A percentile compares a stretch with the other conserved stretches of the same genome.
phyloP scores from a whole-genome alignment of 2,888 invertebrate species.

The Asteroscopus sphinx region DNA sequence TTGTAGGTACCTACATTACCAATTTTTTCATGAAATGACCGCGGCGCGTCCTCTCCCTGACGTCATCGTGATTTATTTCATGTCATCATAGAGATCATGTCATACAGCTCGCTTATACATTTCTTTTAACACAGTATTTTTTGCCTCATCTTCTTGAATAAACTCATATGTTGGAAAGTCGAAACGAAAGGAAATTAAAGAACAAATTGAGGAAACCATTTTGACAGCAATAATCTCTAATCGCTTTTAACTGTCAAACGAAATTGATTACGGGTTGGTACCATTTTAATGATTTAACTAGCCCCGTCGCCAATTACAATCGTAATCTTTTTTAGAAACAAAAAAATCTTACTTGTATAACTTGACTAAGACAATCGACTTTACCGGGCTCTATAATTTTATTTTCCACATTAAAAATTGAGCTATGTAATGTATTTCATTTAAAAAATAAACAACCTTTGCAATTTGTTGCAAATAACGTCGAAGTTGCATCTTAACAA shows the following conservation, averaged over 20 bases:
- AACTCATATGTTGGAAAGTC: no score
- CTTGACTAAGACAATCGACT: no score
- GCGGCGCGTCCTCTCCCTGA: background rate
- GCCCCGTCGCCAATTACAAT: background rate
- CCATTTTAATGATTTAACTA: constrained; percentile 34
- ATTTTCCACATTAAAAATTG: no score
- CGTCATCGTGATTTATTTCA: constrained; percentile 1
- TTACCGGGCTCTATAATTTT: no score
- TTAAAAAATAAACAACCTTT: background rate
- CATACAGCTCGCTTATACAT: background rate
- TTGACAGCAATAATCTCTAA: constrained; percentile 6
- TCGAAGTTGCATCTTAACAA: constrained; percentile 10
- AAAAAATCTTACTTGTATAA: no score
- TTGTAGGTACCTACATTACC: background rate
- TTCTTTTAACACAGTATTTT: background rate
- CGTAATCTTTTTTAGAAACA: no score
- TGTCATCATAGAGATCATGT: no score
- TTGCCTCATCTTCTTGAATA: background rate
- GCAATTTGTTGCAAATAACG: constrained; percentile 27
- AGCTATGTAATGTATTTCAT: background rate
- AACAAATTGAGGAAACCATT: no score
- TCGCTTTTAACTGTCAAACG: constrained; percentile 31
- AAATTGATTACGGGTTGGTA: constrained; percentile 22
- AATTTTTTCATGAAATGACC: constrained; percentile 2
- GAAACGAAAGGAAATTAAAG: no score